Base-by-base conservation (phyloP, 1,140 invertebrate species). In the Tetranychus urticae region DNA sequence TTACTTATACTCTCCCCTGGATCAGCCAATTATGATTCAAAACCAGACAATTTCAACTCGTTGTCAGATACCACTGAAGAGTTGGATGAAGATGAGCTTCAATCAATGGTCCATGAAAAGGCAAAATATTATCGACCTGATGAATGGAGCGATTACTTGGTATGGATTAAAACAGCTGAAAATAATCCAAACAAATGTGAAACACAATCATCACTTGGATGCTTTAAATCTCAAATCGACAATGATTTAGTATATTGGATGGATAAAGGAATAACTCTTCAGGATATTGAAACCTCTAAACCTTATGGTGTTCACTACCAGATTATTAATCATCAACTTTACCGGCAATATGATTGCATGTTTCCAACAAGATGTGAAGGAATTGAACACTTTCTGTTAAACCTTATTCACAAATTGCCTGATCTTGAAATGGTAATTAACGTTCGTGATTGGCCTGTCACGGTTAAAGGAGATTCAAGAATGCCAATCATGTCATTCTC, bases 401-500 rank as follows among this genome's bases (percentile, higher is more conserved):
- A 74, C 64, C 69, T 89, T 12, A 74, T 81, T 5, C 73, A 80
- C 64, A 68, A 82, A 62, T 69, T 92, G 56, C 80, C 85, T 3
- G 79, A 97, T 70, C 82, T 85, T 75, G 90, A 96, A 70, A 73
- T 96, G 56, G 75, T 90, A 42, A 73, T 97, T 1, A 97, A 97
- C 70, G 85, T 83, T 0, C 77, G 86, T 63, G 91, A 97, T 72
- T 94, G 86, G 81, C 91, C 92, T 14, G 88, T 93, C 75, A 76
- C 85, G 65, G 81, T 78, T 73, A 76, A 78, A 2, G 12, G 39
- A 36, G 39, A 37, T 3, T 35, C 57, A 39, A 76, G 77, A 35
- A 68, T 81, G 46, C 91, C 91, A 33, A 77, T 96, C 35, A 87
- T 96, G 71, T 96, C 90, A 8, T 96, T 97, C 69, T 96, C 90